Evolutionary conservation across 35 echinoderm and acorn worm genomes (phyloP).

Genomic region (Hemicentrotus pulcherrimus): DNA sequence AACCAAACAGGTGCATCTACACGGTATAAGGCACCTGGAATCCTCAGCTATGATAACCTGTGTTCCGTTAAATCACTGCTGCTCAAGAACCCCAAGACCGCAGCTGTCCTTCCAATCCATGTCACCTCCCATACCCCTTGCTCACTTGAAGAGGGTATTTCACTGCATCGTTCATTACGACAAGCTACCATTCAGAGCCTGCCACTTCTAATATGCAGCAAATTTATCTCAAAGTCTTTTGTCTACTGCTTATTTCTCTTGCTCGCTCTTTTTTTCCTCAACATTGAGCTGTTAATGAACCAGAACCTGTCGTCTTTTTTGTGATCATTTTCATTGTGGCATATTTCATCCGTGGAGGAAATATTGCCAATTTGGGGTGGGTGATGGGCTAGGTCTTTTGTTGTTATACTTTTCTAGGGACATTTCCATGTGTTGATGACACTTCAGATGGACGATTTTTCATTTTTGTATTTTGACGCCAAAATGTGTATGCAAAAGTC

Average conservation of each 20-base stretch:
- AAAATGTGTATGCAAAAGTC: not conserved
- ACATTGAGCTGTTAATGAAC: not conserved
- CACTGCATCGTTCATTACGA: not conserved
- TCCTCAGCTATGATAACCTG: constrained; percentile 1
- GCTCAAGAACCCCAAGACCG: not conserved
- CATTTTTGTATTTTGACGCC: not conserved
- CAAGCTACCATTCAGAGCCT: not conserved
- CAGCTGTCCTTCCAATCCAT: not conserved
- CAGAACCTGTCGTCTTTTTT: not conserved
- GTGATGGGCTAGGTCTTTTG: not conserved
- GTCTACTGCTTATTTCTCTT: not conserved
- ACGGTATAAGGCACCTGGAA: not conserved
- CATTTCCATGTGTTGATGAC: not conserved
- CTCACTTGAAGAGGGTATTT: not conserved
- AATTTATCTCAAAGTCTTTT: not conserved
- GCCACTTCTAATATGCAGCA: not conserved
- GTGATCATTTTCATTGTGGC: not conserved
- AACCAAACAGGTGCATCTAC: not conserved
- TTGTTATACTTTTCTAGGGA: not conserved
- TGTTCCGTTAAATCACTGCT: not conserved
- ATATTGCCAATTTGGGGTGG: not conserved
- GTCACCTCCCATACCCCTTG: not conserved
- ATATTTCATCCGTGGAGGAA: not conserved
- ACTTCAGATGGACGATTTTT: not conserved
- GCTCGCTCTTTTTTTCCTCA: not conserved